Evolutionary conservation across 1,140 invertebrate species (phyloP).

Genomic region (Diachasmimorpha longicaudata): DNA sequence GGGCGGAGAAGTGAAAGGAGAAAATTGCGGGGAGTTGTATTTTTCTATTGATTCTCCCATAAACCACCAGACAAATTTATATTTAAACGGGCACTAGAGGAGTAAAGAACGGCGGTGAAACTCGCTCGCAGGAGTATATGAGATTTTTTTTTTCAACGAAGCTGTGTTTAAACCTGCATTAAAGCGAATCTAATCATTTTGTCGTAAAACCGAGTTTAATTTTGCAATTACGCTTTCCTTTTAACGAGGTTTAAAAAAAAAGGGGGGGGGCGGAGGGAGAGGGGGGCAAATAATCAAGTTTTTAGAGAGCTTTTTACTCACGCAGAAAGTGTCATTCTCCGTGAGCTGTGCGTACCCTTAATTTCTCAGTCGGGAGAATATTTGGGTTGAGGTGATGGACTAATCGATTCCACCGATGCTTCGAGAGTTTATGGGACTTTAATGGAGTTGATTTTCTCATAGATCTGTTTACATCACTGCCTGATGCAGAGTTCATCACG

Average conservation of each 20-base stretch:
- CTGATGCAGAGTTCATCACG: neutral
- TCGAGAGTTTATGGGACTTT: neutral
- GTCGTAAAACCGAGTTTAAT: neutral
- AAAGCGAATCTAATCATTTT: neutral
- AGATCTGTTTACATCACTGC: neutral
- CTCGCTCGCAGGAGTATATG: neutral
- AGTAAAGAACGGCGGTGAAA: neutral
- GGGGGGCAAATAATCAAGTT: neutral
- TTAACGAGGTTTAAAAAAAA: neutral
- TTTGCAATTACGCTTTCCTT: neutral
- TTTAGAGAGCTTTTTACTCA: neutral
- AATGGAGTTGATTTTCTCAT: neutral
- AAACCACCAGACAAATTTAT: neutral
- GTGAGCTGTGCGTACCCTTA: neutral
- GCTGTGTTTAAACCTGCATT: neutral
- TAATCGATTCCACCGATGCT: neutral
- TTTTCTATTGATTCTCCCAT: neutral
- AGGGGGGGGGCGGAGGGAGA: too few species aligned
- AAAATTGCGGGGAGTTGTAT: neutral
- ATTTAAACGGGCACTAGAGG: neutral
- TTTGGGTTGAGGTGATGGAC: neutral
- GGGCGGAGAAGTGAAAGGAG: too few species aligned
- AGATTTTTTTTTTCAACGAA: neutral
- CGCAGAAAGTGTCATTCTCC: neutral
- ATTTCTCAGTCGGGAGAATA: neutral